Evolutionary conservation across 1,140 invertebrate genomes (phyloP).

Genomic region (Drosophila azteca): DNA sequence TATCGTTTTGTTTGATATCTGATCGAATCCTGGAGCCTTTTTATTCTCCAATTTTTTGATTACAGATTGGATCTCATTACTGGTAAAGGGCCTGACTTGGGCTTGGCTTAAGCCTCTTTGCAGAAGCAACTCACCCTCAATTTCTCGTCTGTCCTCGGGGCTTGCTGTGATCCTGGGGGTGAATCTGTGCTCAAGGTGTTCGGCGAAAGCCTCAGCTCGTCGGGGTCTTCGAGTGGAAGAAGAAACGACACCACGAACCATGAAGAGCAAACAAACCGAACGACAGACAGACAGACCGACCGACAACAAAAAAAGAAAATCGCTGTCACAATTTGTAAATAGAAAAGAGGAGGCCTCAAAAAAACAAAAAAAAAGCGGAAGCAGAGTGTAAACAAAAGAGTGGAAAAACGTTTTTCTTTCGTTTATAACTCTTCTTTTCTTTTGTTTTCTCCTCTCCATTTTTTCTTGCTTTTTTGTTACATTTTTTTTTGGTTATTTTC

Average conservation of each 20-base stretch:
- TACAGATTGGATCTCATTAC: too few species aligned
- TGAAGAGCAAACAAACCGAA: conserved; percentile 31
- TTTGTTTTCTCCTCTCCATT: conserved; percentile 49
- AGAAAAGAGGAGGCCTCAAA: conserved; percentile 35
- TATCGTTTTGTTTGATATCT: too few species aligned
- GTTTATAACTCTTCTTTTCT: conserved; percentile 40
- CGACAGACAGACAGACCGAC: conserved; percentile 13
- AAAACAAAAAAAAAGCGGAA: conserved; percentile 25
- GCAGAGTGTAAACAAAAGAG: conserved; percentile 55
- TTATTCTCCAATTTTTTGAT: too few species aligned
- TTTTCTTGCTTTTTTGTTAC: conserved; percentile 37
- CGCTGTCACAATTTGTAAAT: conserved; percentile 52
- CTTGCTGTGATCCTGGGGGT: too few species aligned
- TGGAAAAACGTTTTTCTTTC: conserved; percentile 50
- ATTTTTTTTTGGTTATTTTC: conserved; percentile 13
- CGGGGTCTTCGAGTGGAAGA: neutral
- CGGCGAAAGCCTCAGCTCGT: too few species aligned
- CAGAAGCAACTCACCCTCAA: too few species aligned
- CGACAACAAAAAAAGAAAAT: conserved; percentile 38
- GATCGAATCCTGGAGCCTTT: too few species aligned
- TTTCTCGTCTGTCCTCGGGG: too few species aligned
- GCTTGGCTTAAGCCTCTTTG: too few species aligned
- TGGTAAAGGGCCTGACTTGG: too few species aligned
- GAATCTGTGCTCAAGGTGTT: too few species aligned
- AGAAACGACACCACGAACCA: conserved; percentile 26